Evolutionary conservation across 2,888 invertebrate species (phyloP), one percentile per base, ranked within the genome.

Genomic region (Clistopyga incitator): DNA sequence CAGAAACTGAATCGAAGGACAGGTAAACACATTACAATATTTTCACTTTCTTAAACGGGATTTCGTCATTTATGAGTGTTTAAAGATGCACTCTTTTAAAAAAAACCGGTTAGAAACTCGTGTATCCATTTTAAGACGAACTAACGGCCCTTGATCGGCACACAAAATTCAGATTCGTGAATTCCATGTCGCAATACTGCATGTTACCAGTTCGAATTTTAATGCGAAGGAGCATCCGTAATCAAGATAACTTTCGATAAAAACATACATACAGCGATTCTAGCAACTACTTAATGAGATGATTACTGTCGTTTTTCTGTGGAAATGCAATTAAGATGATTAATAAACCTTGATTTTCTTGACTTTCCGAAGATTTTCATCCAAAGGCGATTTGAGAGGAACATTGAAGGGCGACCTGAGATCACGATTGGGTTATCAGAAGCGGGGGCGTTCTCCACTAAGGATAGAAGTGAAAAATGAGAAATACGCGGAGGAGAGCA

Each of bases 381-480:
- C 86, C 34, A 85, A 83, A 72, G 83, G 86, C 23, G 90, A 92
- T 84, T 86, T 90, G 15, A 89, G 91, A 74, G 87, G 84, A 61
- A 88, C 89, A 0, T 77, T 91, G 50, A 89, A 87, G 38, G 77
- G 89, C 25, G 92, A 92, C 80, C 80, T 92, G 25, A 88, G 92
- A 74, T 91, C 92, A 1, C 89, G 92, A 8, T 88, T 92, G 13
- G 90, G 92, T 6, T 89, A 90, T 85, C 90, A 90, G 38, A 88
- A 89, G 25, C 89, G 90, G 81, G 90, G 90, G n/a, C 90, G 93
- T 72, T 93, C 93, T 13, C 92, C 92, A 3, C 86, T 93, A 18
- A 92, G 93, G 85, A 93, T 93, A 92, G 93, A 93, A 90, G 91
- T 93, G 23, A 92, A 89, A 86, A 93, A 93, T 68, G 93, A 93